phyloP scores from a whole-genome alignment of 2,888 invertebrate species.

The Diabrotica balteata region DNA sequence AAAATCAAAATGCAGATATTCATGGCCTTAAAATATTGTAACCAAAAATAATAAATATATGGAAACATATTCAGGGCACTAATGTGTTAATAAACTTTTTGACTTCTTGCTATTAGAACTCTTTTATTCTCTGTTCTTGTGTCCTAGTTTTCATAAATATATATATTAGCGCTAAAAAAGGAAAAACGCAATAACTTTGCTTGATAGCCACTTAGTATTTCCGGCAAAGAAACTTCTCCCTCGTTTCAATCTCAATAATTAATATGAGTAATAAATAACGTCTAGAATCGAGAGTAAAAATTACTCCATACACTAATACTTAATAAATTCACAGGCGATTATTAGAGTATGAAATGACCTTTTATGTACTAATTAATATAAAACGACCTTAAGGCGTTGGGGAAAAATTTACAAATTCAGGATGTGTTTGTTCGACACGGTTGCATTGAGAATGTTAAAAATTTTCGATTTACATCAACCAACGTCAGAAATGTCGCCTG shows the following conservation, averaged over 20 bases:
- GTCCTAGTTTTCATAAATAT: no score
- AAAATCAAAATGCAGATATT: no score
- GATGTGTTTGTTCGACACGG: slow-evolving; percentile 40
- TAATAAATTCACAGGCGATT: slow-evolving; percentile 38
- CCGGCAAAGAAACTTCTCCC: neutral
- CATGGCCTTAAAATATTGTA: no score
- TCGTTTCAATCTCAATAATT: neutral
- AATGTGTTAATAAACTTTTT: no score
- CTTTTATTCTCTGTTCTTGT: no score
- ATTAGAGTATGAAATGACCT: slow-evolving; percentile 47
- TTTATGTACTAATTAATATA: slow-evolving; percentile 43
- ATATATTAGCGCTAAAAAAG: no score
- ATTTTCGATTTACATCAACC: slow-evolving; percentile 22
- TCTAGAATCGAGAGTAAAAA: neutral
- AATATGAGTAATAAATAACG: slow-evolving; percentile 3
- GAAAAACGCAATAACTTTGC: no score
- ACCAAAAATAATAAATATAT: no score
- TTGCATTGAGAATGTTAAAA: slow-evolving; percentile 39
- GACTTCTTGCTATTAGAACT: no score
- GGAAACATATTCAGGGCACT: no score
- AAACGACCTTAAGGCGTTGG: slow-evolving; percentile 42
- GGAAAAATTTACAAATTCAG: slow-evolving; percentile 44
- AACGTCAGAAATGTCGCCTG: slow-evolving; percentile 28
- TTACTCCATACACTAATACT: slow-evolving; percentile 8
- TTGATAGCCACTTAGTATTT: neutral